Base-by-base conservation (phyloP, 2,797 vertebrate genomes). In the Thalassophryne amazonica region DNA sequence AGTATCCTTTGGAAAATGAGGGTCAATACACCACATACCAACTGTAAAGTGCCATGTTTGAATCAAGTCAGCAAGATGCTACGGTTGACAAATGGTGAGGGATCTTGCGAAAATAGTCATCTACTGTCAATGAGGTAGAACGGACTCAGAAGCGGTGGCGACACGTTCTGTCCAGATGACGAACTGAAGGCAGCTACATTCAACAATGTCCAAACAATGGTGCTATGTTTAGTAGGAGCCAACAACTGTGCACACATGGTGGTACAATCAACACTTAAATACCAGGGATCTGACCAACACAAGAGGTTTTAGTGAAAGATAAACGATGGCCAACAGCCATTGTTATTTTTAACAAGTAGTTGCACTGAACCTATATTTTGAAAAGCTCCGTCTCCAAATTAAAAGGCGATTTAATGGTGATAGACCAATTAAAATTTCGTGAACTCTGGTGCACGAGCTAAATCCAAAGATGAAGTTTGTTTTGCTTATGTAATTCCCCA, bases 171-270 rank as follows among this genome's bases (percentile, higher is more conserved):
- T 60, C 49, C 31, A 47, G 53, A 57, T 4, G 29, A 40, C 38
- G 41, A 60, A 59, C 46, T 48, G 55, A 59, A 61, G 37, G 37
- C 55, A 15, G 35, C 28, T 13, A 13, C 45, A 46, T 65, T 63
- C 59, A 60, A 23, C 58, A 9, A 60, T 50, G 35, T 40, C 56
- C 21, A 52, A 65, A 82, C 78, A 86, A 76, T 50, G 49, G 31
- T 0, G 20, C 69, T 81, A 77, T 73, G 40, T 78, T 76, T 76
- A 71, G 73, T 41, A 13, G 13, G 5, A 12, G 27, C 58, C 27
- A 56, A 46, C 80, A 81, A 57, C 77, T 82, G 80, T 4, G 62
- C 15, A 5, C 10, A 18, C 41, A 20, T 1, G 2, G 37, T 51
- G 7, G 42, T 76, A 65, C 71, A 66, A 65, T 61, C 50, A 58